phyloP scores from a whole-genome alignment of 2,888 invertebrate species.

The Clivina fossor region DNA sequence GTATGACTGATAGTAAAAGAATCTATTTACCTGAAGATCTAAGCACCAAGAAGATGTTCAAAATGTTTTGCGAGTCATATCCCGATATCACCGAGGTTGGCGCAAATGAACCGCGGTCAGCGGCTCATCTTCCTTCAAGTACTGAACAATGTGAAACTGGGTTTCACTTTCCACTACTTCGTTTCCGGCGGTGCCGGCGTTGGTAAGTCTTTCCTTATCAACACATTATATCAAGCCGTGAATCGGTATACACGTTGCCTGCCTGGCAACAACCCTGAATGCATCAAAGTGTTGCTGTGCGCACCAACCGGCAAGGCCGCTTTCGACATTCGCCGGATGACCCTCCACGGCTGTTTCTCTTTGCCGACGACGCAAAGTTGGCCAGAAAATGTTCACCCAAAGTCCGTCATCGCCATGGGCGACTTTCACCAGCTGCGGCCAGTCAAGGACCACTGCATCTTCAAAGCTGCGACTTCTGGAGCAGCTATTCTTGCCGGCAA shows the following conservation, averaged over 20 bases:
- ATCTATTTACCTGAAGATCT: conserved; percentile 38
- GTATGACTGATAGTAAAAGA: conserved; percentile 38
- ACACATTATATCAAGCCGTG: not conserved
- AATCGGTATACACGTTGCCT: not conserved
- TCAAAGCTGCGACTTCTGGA: no score
- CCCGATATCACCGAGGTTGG: no score
- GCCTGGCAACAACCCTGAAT: not conserved
- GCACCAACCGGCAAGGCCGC: conserved; percentile 6
- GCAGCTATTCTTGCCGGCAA: no score
- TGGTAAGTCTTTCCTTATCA: not conserved
- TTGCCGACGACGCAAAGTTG: not conserved
- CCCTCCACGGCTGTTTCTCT: not conserved
- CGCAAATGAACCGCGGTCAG: no score
- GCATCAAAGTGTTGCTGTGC: not conserved
- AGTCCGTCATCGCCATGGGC: no score
- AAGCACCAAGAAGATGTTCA: conserved; percentile 38
- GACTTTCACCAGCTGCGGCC: no score
- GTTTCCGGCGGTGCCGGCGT: not conserved
- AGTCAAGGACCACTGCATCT: no score
- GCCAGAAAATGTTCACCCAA: no score
- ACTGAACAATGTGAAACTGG: no score
- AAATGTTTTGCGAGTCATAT: conserved; percentile 36
- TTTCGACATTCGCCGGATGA: conserved; percentile 1
- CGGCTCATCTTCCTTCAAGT: no score
- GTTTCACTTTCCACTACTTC: no score